Evolutionary conservation across 1,140 invertebrate genomes (phyloP).

Genomic region (Myzus persicae): DNA sequence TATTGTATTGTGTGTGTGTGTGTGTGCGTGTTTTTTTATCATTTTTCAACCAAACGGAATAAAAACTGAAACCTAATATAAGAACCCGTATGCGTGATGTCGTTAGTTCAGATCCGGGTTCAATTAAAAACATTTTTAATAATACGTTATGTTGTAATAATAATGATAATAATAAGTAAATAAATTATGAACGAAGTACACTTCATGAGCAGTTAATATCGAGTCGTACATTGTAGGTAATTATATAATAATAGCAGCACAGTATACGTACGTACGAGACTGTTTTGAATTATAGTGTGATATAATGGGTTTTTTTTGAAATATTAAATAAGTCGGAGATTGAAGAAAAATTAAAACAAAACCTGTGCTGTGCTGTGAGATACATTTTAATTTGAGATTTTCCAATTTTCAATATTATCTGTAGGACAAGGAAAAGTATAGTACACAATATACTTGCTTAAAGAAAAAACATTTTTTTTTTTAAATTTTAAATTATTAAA

Average conservation of each 20-base stretch:
- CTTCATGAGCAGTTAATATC: not conserved
- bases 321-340: not conserved
- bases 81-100: slow-evolving; percentile 39
- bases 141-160: slow-evolving; percentile 35
- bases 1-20: not conserved
- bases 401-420: not conserved
- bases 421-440: not conserved
- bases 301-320: not conserved
- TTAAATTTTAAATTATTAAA: not conserved
- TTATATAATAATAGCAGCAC: not conserved
- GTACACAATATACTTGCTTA: not conserved
- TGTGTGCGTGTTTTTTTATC: not conserved
- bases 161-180: slow-evolving; percentile 48
- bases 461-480: not conserved
- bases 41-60: slow-evolving; percentile 10
- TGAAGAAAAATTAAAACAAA: not conserved
- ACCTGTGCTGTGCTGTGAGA: not conserved
- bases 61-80: slow-evolving; percentile 39
- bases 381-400: not conserved
- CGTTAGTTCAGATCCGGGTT: slow-evolving; percentile 51
- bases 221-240: not conserved
- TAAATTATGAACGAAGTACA: slow-evolving; percentile 41
- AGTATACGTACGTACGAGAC: not conserved
- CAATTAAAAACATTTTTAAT: slow-evolving; percentile 55
- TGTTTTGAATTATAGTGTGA: not conserved